Conservation (phyloP, 2,888 invertebrate species). For the Coenonympha glycerion region DNA sequence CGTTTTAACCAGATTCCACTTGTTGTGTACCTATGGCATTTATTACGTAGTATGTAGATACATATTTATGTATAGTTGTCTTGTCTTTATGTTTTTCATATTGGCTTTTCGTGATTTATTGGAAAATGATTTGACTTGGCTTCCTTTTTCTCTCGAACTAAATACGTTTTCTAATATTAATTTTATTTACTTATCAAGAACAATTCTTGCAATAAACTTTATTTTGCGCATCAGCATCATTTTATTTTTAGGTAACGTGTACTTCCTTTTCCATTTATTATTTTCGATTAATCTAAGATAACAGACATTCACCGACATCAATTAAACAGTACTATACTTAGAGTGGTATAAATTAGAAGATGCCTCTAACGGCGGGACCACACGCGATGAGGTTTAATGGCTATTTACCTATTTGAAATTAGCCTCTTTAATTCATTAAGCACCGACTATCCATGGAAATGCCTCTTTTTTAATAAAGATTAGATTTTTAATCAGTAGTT, state of each 20-base stretch:
- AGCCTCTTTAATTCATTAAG: conserved; percentile 30
- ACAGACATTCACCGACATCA: conserved; percentile 30
- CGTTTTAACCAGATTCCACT: too few relatives aligned
- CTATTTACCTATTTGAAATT: conserved; percentile 27
- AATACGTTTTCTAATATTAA: too few relatives aligned
- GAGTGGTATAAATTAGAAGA: conserved; percentile 51
- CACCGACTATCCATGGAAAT: conserved; percentile 17
- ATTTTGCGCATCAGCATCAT: not conserved
- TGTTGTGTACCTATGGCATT: too few relatives aligned
- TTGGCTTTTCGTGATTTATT: too few relatives aligned
- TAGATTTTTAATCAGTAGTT: conserved; percentile 17
- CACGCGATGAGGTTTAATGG: conserved; percentile 44
- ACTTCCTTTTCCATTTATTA: not conserved
- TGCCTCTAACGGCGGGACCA: conserved; percentile 63
- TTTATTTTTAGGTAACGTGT: too few relatives aligned
- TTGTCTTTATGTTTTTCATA: too few relatives aligned
- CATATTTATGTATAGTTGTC: too few relatives aligned
- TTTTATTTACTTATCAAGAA: too few relatives aligned
- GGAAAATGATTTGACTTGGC: too few relatives aligned
- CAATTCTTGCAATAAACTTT: not conserved
- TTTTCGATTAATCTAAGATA: not conserved
- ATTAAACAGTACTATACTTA: conserved; percentile 33
- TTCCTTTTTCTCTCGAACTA: too few relatives aligned
- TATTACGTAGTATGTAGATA: too few relatives aligned
- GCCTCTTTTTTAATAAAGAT: conserved; percentile 13